Evolutionary conservation across 2,113 vertebrate genomes (phyloP).

Genomic region (Numida meleagris): DNA sequence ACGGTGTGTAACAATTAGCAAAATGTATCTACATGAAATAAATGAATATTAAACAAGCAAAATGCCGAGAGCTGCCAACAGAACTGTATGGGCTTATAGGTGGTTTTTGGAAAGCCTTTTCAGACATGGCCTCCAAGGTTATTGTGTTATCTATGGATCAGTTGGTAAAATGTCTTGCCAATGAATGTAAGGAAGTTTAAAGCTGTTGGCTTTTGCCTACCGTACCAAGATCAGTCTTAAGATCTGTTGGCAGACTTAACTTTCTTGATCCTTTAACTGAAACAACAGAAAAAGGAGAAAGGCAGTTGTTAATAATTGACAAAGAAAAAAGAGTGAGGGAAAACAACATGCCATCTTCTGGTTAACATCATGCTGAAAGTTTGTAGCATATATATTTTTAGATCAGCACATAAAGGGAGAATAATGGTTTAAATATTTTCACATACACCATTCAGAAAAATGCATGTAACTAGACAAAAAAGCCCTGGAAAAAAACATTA

Average conservation of each 20-base stretch:
- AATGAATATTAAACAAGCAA: constrained; percentile 70
- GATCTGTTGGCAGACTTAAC: constrained; percentile 99
- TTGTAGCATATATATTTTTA: not conserved
- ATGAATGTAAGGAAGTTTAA: constrained; percentile 80
- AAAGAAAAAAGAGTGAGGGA: constrained; percentile 72
- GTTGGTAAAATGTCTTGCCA: constrained; percentile 78
- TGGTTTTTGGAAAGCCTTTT: constrained; percentile 77
- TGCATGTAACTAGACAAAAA: constrained; percentile 37
- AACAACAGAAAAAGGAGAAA: constrained; percentile 99
- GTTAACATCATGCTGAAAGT: constrained; percentile 37
- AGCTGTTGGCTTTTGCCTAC: constrained; percentile 95
- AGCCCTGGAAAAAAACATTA: constrained; percentile 26
- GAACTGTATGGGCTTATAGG: constrained; percentile 79
- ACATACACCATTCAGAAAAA: constrained; percentile 35
- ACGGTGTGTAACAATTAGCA: constrained; percentile 61
- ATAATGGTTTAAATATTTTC: constrained; percentile 52
- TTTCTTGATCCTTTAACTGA: constrained; percentile 99
- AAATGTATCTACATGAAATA: constrained; percentile 66
- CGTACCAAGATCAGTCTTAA: constrained; percentile 99
- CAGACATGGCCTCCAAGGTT: constrained; percentile 65
- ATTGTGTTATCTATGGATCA: constrained; percentile 73
- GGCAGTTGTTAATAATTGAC: constrained; percentile 88
- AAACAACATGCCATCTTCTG: constrained; percentile 68
- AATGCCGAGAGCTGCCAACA: constrained; percentile 83
- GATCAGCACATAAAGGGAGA: constrained; percentile 29